Conservation (phyloP, 2,888 invertebrate genomes). For the Urechis unicinctus region DNA sequence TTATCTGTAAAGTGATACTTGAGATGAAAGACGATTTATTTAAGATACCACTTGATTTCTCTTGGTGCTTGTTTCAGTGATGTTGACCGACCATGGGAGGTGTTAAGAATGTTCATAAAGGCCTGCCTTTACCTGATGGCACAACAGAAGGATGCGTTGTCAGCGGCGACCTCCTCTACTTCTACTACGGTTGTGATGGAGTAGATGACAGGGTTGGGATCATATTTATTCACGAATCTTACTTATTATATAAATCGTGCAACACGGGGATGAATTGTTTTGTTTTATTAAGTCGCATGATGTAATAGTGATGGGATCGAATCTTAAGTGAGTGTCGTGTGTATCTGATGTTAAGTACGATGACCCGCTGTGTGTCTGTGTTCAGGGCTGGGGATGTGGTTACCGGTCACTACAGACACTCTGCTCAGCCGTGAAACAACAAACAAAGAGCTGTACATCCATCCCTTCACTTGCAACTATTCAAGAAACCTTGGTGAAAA, state of each 20-base stretch:
- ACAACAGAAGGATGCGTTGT: slow-evolving; percentile 56
- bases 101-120: slow-evolving; percentile 22
- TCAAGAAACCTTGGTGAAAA: slow-evolving; percentile 32
- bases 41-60: no score
- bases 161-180: background rate
- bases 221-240: no score
- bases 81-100: background rate
- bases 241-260: no score
- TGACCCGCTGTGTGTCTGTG: no score
- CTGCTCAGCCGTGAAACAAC: slow-evolving; percentile 77
- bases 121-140: slow-evolving; percentile 48
- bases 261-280: no score
- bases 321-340: no score
- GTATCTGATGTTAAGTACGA: no score
- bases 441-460: slow-evolving; percentile 22
- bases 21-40: no score
- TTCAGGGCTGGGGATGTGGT: slow-evolving; percentile 93
- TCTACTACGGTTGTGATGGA: slow-evolving; percentile 65
- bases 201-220: slow-evolving; percentile 64
- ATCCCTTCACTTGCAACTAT: background rate
- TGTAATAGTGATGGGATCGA: no score
- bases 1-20: no score
- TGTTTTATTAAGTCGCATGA: no score
- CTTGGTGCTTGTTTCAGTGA: no score
- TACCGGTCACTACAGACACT: slow-evolving; percentile 93